A percentile compares a stretch with the other conserved stretches of the same genome.
These are phyloP conservation scores for Drosophila aldrichi DNA, from an alignment of 2,888 invertebrate species.

Conservation along the genomic window DNA sequence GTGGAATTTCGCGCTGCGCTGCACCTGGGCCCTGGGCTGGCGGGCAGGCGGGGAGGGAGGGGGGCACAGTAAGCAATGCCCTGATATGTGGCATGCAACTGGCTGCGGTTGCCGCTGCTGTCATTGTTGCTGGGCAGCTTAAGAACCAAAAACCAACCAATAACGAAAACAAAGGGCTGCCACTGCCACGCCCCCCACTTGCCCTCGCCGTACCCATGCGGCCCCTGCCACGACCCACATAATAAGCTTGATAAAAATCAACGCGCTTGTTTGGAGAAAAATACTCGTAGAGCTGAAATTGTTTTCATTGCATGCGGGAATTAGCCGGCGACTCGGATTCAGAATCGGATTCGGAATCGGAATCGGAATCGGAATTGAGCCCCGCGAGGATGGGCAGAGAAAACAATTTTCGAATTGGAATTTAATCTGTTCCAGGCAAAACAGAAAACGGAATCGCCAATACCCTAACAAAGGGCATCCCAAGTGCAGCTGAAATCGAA, in stretches of 20 bases:
- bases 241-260: constrained; percentile 80
- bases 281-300: constrained; percentile 58
- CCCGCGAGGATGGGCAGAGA: constrained; percentile 14
- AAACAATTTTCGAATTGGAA: constrained; percentile 76
- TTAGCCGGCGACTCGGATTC: constrained; percentile 54
- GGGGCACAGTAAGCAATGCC: constrained; percentile 42
- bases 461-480: constrained; percentile 21
- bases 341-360: too few relatives aligned
- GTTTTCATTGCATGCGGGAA: constrained; percentile 77
- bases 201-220: background rate
- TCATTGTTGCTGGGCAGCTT: constrained; percentile 51
- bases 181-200: background rate
- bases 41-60: background rate
- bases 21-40: constrained; percentile 60
- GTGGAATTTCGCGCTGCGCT: constrained; percentile 82
- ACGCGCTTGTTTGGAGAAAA: constrained; percentile 56
- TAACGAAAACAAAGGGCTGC: constrained; percentile 54
- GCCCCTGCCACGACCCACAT: constrained; percentile 63
- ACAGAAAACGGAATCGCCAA: constrained; percentile 21
- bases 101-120: constrained; percentile 41
- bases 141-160: constrained; percentile 45
- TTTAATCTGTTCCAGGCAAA: constrained; percentile 65
- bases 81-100: constrained; percentile 52
- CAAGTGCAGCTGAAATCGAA: too few relatives aligned
- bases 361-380: background rate